These are phyloP conservation scores for Carduelis carduelis DNA, from an alignment of 2,797 vertebrate genomes.

Conservation along the genomic window DNA sequence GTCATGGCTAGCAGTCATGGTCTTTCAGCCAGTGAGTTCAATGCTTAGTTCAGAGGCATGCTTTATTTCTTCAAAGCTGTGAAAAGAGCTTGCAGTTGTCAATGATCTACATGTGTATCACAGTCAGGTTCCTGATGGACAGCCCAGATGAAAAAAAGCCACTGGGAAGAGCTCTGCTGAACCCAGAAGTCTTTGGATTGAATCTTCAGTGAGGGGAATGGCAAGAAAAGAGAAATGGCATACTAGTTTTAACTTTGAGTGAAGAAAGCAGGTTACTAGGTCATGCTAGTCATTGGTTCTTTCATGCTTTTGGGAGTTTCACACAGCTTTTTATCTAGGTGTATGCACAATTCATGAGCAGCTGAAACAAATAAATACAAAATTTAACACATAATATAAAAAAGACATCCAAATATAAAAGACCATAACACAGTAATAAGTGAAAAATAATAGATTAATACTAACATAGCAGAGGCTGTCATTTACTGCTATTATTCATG, in stretches of 20 bases:
- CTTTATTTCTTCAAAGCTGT: background rate
- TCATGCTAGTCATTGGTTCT: background rate
- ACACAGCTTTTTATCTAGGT: background rate
- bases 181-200: background rate
- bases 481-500: background rate
- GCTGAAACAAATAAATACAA: background rate
- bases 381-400: background rate
- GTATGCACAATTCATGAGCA: background rate
- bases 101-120: background rate
- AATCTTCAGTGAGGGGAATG: background rate
- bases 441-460: background rate
- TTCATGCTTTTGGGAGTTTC: background rate
- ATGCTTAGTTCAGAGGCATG: background rate
- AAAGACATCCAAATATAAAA: background rate
- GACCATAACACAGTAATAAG: background rate
- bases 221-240: background rate
- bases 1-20: background rate
- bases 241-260: background rate
- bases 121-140: background rate
- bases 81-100: background rate
- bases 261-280: constrained; percentile 11
- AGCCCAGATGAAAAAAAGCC: background rate
- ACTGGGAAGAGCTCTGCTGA: background rate
- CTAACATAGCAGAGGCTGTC: background rate
- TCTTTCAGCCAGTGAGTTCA: background rate